Conservation (phyloP, 2,113 vertebrate genomes). For the Heterocephalus glaber region DNA sequence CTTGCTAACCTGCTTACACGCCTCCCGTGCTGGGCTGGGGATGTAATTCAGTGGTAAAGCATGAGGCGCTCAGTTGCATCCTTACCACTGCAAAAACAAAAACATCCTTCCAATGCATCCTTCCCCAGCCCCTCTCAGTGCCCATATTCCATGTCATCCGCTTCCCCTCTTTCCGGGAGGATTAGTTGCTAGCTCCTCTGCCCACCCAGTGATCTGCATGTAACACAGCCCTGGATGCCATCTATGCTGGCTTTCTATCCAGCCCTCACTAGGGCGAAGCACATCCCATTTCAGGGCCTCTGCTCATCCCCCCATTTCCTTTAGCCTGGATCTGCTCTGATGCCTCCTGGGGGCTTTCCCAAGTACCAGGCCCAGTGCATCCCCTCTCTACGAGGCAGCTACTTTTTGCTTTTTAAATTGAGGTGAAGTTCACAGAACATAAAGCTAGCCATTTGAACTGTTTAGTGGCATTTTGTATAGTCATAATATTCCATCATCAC, state of each 20-base stretch:
- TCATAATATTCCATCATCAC: too few relatives aligned
- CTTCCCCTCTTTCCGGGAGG: too few relatives aligned
- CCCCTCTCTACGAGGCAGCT: neutral
- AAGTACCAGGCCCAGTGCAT: accelerated
- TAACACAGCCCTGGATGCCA: neutral
- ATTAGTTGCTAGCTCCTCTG: accelerated
- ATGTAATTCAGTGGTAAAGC: neutral
- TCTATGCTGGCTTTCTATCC: neutral
- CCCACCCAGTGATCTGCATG: neutral
- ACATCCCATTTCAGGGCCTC: neutral
- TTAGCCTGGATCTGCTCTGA: neutral
- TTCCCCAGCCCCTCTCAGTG: neutral
- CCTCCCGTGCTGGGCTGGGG: neutral
- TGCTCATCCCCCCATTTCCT: neutral
- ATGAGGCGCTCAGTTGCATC: too few relatives aligned
- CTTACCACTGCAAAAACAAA: neutral
- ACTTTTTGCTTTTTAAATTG: neutral
- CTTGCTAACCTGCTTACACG: neutral
- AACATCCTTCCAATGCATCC: neutral
- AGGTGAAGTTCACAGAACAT: neutral
- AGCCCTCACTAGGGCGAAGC: neutral
- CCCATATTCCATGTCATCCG: neutral
- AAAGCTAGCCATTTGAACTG: neutral
- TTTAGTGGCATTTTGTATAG: neutral
- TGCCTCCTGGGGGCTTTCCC: neutral